Evolutionary conservation across 2,113 vertebrate species (phyloP).

Genomic region (Caracal caracal): DNA sequence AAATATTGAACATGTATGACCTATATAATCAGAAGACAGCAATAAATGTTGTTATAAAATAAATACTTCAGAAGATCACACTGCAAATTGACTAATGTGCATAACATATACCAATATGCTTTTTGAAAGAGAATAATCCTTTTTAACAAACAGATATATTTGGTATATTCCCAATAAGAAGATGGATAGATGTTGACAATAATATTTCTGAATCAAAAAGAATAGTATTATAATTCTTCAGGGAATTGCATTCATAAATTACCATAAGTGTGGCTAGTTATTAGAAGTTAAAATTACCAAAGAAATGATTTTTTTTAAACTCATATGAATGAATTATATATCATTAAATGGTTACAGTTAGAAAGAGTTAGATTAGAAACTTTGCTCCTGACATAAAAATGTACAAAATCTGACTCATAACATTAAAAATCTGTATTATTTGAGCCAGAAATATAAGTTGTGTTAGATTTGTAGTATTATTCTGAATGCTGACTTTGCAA

Average conservation of each 20-base stretch:
- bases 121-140: neutral
- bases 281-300: conserved; percentile 27
- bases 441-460: neutral
- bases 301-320: neutral
- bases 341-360: neutral
- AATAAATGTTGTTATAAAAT: neutral
- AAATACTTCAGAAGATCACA: neutral
- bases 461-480: neutral
- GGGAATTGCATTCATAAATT: conserved; percentile 21
- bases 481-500: conserved; percentile 39
- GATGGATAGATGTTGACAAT: neutral
- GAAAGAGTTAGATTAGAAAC: conserved; percentile 22
- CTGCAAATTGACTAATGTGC: neutral
- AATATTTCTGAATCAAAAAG: neutral
- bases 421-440: neutral
- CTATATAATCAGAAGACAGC: neutral
- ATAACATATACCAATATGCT: neutral
- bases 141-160: neutral
- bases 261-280: neutral
- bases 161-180: neutral
- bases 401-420: neutral
- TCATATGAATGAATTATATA: neutral
- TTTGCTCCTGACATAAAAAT: neutral
- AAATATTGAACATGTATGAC: neutral
- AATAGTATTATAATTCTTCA: neutral